Base-by-base conservation (phyloP, 1,140 invertebrate genomes). In the Drosophila pachea region DNA sequence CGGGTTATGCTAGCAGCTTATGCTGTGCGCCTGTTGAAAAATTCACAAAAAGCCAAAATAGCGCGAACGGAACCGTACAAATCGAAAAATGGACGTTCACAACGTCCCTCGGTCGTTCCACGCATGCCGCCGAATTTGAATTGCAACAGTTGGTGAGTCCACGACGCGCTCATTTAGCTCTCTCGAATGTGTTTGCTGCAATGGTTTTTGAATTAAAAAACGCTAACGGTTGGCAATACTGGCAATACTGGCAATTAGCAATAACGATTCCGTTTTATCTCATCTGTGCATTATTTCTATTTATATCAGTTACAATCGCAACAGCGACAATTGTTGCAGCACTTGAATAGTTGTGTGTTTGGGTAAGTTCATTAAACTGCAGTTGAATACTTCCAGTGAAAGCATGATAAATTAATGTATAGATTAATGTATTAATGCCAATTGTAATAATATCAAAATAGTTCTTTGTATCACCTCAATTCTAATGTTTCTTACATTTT, bases 11-110 rank as follows among this genome's bases (percentile, higher is more conserved):
- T 8, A 12, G 0, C 70, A 50, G 33, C 45, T 75, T 70, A 53
- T 47, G 65, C 74, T 86, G 82, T 5, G 74, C 31, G 36, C 81
- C 82, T 86, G 53, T 7, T 86, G 29, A 76, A 77, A 86, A 86
- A 86, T 86, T 86, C 82, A 86, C 81, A 86, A 86, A 86, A 86
- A 74, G 81, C 81, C 79, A 84, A 84, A 84, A 84, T 84, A 86
- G 81, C 82, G 81, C 81, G 70, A 73, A 73, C 70, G 76, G 73
- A 86, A 84, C 58, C 81, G 82, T 68, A 83, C 63, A 78, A 83
- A 79, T 83, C 73, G 73, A 69, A 72, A 69, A 74, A 62, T 58
- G 63, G 62, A 53, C 72, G 74, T 74, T 74, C 66, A 70, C 68
- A 70, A 60, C 63, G 72, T 73, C 47, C 60, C 66, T 60, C 60